Base-by-base conservation (phyloP, 2,113 vertebrate species). In the Thunnus maccoyii region DNA sequence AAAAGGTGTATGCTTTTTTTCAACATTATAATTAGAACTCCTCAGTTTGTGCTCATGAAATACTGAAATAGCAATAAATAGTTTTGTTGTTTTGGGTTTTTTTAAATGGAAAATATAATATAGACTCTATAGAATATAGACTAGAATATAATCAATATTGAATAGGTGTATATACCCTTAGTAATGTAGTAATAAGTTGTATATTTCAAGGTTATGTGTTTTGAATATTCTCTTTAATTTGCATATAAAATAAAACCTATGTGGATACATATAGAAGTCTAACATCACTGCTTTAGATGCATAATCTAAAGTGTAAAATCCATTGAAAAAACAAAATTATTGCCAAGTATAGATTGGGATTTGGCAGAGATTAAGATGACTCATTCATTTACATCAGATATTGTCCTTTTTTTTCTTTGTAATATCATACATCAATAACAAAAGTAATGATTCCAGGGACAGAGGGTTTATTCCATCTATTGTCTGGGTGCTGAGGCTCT, bases 391-490 rank as follows among this genome's bases (percentile, higher is more conserved):
- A 41, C 36, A 41, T 41, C 36, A 9, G 36, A 41, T 41, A 41
- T 41, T 41, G 36, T 41, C 5, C 5, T 36, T 22, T 47, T 20
- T 10, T 22, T 3, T 30, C 13, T 30, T 3, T 30, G 56, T 10
- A 12, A 64, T 52, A 65, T 3, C 30, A 7, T 15, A 14, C 44
- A 30, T 51, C 41, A 66, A 13, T 58, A 68, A 81, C 0, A 3
- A 62, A 82, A 57, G 20, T 10, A 20, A 71, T 86, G 51, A 60
- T 32, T 64, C 6, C 55, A 68, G 20, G 6, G 47, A 61, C 20
- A 4, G 15, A n/a, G 22, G 57, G 78, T 87, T 78, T 85, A 36
- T 78, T 83, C 76, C 20, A 11, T 57, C 27, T 76, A 55, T 62
- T 81, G 67, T 85, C n/a, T 47, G 64, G 22, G 57, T 1, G 47